Percentiles rank a stretch among this genome's conserved stretches.
Conservation (phyloP, 2,113 vertebrate species). For the Eulacestoma nigropectus region DNA sequence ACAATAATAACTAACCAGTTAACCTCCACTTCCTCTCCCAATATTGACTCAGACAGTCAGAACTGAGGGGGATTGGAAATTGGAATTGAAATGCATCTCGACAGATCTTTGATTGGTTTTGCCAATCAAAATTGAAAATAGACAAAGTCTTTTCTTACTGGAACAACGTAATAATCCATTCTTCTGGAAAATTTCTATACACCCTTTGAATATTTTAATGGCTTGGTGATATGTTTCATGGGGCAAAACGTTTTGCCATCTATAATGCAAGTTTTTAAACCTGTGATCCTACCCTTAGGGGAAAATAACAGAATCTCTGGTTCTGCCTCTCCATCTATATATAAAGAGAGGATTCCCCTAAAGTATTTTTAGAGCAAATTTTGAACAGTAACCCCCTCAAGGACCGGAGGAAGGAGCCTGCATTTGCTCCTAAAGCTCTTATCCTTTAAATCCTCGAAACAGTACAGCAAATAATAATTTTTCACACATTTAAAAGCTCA, state of each 20-base stretch:
- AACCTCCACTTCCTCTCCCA: conserved; percentile 46
- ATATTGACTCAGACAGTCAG: conserved; percentile 37
- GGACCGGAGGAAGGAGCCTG: not conserved
- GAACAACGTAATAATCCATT: conserved; percentile 1
- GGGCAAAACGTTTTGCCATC: not conserved
- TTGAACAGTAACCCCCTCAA: not conserved
- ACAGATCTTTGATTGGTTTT: conserved; percentile 42
- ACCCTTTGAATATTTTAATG: not conserved
- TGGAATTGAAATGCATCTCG: conserved; percentile 19
- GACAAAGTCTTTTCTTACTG: conserved; percentile 17
- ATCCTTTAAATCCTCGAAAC: not conserved
- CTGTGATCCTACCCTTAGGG: not conserved
- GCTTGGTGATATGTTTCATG: not conserved
- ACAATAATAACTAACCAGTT: conserved; percentile 3
- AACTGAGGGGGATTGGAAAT: conserved; percentile 8
- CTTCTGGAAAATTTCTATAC: conserved; percentile 10
- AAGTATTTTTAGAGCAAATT: not conserved
- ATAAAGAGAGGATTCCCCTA: not conserved
- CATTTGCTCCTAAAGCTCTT: not conserved
- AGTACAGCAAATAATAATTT: not conserved
- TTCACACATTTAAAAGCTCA: not conserved
- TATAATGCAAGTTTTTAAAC: not conserved
- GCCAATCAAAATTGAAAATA: not conserved
- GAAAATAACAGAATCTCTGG: not conserved
- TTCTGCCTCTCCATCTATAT: not conserved